Percentiles rank a stretch among this genome's conserved stretches.
These are phyloP conservation scores for Trichonephila clavipes DNA, from an alignment of 1,140 invertebrate genomes.

Conservation along the genomic window DNA sequence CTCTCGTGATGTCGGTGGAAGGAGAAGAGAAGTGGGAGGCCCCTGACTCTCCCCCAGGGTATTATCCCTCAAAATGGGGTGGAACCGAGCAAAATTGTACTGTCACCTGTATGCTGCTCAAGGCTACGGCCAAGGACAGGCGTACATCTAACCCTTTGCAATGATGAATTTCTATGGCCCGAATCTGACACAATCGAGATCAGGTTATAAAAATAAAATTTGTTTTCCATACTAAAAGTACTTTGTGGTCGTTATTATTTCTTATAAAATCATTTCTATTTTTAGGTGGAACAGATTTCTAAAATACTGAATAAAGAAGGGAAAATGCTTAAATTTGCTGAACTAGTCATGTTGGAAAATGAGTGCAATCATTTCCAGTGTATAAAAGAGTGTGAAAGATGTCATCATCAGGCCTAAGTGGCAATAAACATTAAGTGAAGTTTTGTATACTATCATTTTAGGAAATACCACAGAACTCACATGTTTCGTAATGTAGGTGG, in stretches of 20 bases:
- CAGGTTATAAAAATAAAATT: too few relatives aligned
- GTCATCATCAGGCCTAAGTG: neutral
- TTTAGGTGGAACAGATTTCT: conserved; percentile 45
- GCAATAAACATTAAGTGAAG: conserved; percentile 6
- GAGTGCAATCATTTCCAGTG: neutral
- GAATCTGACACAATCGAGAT: too few relatives aligned
- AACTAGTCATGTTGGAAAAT: conserved; percentile 19
- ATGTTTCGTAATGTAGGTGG: neutral
- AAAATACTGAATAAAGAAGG: neutral
- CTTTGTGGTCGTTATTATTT: neutral
- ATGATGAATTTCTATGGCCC: too few relatives aligned
- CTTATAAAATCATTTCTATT: neutral
- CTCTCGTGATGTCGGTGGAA: too few relatives aligned
- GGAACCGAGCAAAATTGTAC: too few relatives aligned
- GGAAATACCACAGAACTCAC: neutral
- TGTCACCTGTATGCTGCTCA: too few relatives aligned
- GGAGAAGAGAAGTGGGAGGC: too few relatives aligned
- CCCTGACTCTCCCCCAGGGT: too few relatives aligned
- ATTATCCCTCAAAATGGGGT: too few relatives aligned
- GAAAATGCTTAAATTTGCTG: neutral
- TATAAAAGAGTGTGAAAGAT: neutral
- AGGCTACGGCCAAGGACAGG: too few relatives aligned
- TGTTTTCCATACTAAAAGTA: too few relatives aligned
- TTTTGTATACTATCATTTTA: neutral
- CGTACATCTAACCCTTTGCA: too few relatives aligned